Percentiles rank a stretch among this genome's conserved stretches.
Conservation (phyloP, 2,113 vertebrate genomes). For the Lontra canadensis region DNA sequence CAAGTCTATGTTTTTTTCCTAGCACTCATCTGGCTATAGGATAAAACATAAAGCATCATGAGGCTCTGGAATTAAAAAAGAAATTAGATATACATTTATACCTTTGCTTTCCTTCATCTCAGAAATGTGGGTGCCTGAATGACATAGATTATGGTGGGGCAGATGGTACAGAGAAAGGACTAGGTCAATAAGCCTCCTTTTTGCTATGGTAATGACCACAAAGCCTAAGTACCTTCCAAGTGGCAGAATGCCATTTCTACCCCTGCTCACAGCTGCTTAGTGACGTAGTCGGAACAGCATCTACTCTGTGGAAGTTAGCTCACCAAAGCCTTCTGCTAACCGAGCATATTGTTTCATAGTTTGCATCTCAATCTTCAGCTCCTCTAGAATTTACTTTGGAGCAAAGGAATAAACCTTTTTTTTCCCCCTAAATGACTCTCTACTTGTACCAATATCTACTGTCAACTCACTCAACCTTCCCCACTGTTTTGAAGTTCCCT, state of each 20-base stretch:
- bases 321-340: not conserved
- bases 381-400: not conserved
- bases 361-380: not conserved
- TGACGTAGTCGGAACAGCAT: fast-evolving
- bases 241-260: not conserved
- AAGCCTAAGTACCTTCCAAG: not conserved
- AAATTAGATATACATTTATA: not conserved
- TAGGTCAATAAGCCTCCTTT: not conserved
- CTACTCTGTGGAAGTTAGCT: not conserved
- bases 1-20: not conserved
- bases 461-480: not conserved
- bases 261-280: not conserved
- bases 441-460: not conserved
- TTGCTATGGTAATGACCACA: not conserved
- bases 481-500: not conserved
- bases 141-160: not conserved
- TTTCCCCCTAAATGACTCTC: not conserved
- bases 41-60: not conserved
- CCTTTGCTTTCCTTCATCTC: not conserved
- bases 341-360: not conserved
- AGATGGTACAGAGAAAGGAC: not conserved
- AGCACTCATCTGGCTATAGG: not conserved
- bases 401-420: not conserved
- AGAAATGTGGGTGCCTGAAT: not conserved
- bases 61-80: not conserved